phyloP scores from a whole-genome alignment of 2,797 vertebrate species.

The Nasua narica region DNA sequence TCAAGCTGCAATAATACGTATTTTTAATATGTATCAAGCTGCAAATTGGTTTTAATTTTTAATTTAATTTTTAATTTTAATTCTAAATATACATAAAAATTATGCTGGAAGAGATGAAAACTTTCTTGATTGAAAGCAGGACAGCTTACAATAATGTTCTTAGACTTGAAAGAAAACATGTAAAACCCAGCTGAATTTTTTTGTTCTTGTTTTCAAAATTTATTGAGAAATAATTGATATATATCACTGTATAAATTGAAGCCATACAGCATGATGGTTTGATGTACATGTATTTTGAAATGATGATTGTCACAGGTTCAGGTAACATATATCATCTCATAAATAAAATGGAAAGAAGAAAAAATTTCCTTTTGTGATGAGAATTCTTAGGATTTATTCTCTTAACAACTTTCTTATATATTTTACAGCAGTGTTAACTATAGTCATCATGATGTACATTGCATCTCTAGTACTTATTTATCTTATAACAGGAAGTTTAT shows the following conservation, averaged over 20 bases:
- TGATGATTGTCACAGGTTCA: background rate
- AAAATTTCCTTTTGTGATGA: background rate
- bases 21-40: background rate
- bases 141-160: background rate
- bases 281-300: background rate
- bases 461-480: background rate
- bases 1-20: background rate
- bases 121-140: background rate
- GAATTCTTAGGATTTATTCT: background rate
- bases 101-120: background rate
- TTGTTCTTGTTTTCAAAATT: background rate
- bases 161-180: background rate
- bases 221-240: background rate
- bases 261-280: background rate
- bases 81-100: background rate
- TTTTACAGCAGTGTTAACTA: background rate
- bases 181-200: background rate
- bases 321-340: background rate
- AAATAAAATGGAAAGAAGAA: background rate
- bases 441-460: background rate
- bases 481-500: background rate
- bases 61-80: background rate
- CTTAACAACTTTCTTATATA: background rate
- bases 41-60: background rate
- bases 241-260: background rate